These are phyloP conservation scores for Tetragonisca angustula DNA, from an alignment of 2,888 invertebrate genomes.

Conservation along the genomic window DNA sequence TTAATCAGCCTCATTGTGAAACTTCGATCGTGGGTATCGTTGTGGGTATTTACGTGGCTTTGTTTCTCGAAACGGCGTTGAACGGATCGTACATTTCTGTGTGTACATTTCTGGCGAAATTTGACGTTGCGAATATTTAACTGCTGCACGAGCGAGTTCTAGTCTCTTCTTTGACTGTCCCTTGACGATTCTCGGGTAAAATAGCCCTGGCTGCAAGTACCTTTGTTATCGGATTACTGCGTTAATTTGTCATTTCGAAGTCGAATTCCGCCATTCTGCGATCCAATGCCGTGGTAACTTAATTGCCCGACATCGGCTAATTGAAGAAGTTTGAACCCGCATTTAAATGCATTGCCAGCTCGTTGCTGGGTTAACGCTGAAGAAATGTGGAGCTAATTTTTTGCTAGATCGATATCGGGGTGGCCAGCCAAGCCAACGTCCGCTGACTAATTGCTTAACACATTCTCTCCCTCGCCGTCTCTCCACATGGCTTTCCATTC, in stretches of 20 bases:
- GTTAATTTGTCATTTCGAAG: conserved; percentile 12
- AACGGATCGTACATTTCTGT: too few species aligned
- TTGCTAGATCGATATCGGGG: conserved; percentile 22
- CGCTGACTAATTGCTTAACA: conserved; percentile 23
- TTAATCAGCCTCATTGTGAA: not conserved
- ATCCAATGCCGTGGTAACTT: conserved; percentile 3
- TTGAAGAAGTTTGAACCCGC: conserved; percentile 21
- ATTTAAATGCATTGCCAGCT: conserved; percentile 22
- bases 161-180: not conserved
- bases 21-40: not conserved
- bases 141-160: not conserved
- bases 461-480: not conserved
- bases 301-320: conserved; percentile 17
- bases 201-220: not conserved
- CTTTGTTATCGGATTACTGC: conserved; percentile 2
- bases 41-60: too few species aligned
- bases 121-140: too few species aligned
- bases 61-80: too few species aligned
- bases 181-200: not conserved
- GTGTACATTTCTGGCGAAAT: too few species aligned
- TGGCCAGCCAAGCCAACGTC: conserved; percentile 2
- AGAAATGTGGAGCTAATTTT: conserved; percentile 20
- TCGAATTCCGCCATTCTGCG: not conserved
- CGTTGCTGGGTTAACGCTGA: not conserved
- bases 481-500: not conserved